Conservation (phyloP, 53 echinoderm and acorn worm species). For the Astropecten irregularis region DNA sequence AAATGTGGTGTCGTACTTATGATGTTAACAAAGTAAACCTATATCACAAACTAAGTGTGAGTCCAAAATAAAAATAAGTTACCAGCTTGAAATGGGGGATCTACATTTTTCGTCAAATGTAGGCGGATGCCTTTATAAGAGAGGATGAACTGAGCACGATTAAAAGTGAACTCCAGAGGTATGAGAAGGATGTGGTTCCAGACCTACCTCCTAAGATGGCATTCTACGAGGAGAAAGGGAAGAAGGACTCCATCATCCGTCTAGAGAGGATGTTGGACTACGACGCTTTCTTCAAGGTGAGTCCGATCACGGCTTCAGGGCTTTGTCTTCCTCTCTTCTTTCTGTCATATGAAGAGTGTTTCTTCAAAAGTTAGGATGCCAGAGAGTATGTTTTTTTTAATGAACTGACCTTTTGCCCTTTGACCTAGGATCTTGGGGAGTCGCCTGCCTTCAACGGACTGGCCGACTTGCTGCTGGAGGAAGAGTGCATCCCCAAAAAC, state of each 20-base stretch:
- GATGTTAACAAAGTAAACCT: too few relatives aligned
- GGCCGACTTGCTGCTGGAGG: conserved; percentile 51
- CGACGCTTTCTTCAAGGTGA: conserved; percentile 63
- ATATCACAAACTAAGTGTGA: too few relatives aligned
- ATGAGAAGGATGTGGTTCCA: conserved; percentile 49
- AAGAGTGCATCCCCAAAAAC: conserved; percentile 65
- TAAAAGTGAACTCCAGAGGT: conserved; percentile 45
- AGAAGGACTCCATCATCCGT: conserved; percentile 53
- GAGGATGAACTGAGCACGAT: conserved; percentile 39
- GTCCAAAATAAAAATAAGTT: too few relatives aligned
- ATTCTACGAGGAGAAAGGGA: conserved; percentile 66
- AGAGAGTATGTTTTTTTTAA: too few relatives aligned
- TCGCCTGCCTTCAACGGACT: conserved; percentile 68
- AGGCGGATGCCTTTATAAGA: conserved; percentile 54
- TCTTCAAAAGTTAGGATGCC: too few relatives aligned
- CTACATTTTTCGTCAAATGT: too few relatives aligned
- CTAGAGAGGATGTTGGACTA: conserved; percentile 65
- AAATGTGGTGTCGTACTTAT: too few relatives aligned
- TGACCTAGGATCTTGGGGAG: conserved; percentile 56
- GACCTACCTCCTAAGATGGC: conserved; percentile 54
- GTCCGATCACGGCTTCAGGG: background rate
- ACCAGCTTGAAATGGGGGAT: too few relatives aligned
- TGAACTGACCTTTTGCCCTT: background rate
- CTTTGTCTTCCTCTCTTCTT: too few relatives aligned
- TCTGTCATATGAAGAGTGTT: too few relatives aligned